Percentiles rank a stretch among this genome's conserved stretches.
phyloP scores from a whole-genome alignment of 2,113 vertebrate genomes.

The Willisornis vidua region DNA sequence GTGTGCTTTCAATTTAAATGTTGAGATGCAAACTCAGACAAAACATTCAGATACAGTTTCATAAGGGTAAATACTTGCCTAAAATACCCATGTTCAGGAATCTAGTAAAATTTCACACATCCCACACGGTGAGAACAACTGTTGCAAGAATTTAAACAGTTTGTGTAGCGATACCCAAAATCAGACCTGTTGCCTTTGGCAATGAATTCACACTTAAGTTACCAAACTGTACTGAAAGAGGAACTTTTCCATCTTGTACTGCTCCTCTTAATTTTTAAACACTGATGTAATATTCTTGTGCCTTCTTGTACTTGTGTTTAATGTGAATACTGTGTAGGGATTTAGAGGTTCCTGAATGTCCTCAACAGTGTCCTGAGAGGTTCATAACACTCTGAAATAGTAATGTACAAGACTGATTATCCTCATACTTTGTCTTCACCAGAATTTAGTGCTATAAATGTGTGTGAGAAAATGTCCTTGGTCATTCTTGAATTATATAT shows the following conservation, averaged over 20 bases:
- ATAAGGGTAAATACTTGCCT: background rate
- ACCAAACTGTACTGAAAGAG: background rate
- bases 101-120: background rate
- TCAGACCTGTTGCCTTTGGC: background rate
- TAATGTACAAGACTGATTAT: background rate
- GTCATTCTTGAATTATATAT: background rate
- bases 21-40: background rate
- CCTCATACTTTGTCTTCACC: background rate
- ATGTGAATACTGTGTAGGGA: background rate
- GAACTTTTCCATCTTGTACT: background rate
- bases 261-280: background rate
- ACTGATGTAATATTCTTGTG: background rate
- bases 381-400: background rate
- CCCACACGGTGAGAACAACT: background rate
- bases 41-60: background rate
- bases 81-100: background rate
- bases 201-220: background rate
- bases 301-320: background rate
- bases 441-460: background rate
- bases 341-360: background rate
- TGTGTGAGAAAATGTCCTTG: background rate
- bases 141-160: background rate
- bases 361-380: background rate
- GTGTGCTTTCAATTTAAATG: background rate
- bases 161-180: background rate